Evolutionary conservation across 1,140 invertebrate genomes (phyloP), one percentile per base, ranked within the genome.

Genomic region (Procambarus virginalis): DNA sequence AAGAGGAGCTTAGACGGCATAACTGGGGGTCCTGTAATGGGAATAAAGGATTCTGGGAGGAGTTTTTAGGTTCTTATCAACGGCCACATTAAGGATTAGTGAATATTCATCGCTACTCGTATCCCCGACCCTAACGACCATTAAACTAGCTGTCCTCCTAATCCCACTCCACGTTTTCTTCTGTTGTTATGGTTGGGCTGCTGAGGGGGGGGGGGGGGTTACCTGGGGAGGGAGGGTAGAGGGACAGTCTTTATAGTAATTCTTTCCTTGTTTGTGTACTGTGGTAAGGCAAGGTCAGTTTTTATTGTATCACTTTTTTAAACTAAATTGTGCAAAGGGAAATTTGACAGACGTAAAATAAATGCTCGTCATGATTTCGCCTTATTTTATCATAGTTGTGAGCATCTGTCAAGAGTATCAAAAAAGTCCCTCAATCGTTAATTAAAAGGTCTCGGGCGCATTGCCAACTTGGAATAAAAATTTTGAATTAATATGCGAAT

Each of bases 61-160:
- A n/a, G n/a, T 34, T 14, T 55, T 34, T 55, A 17, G 55, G 78
- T 58, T 22, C 78, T 58, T 80, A 80, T 58, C 78, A n/a, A 14
- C 78, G n/a, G 46, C 20, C n/a, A 55, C 78, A 80, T 80, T 58
- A 80, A 80, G 78, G 78, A 80, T 80, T 80, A 80, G 34, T 80
- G 78, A 55, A 80, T 80, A 80, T 80, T 46, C 78, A 80, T 80
- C 49, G 78, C n/a, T 80, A 14, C 45, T 80, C 78, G 78, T 55
- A 80, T 55, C 55, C 78, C 78, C 49, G 49, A 55, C 6, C 78
- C 55, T 58, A 80, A 80, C 78, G 78, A 80, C 78, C 78, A 80
- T 80, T 80, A 80, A 17, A n/a, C 78, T n/a, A n/a, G 78, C 49
- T 80, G n/a, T 51, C 49, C 3, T 20, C 78, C 55, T 58, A 80